These are phyloP conservation scores for Thecocarcelia acutangulata DNA, from an alignment of 2,888 invertebrate species.

Conservation along the genomic window DNA sequence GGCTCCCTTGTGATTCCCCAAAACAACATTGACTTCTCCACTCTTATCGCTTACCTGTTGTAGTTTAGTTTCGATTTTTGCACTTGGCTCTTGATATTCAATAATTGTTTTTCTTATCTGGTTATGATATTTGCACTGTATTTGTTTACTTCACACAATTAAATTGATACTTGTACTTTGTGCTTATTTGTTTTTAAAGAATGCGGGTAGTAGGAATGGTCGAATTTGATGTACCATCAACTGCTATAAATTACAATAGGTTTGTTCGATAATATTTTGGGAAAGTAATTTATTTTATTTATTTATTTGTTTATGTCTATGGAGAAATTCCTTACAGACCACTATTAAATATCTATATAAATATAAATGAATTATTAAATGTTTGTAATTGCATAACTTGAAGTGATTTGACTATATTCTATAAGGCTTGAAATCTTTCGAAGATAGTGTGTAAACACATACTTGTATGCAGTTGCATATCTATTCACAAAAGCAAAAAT, in stretches of 20 bases:
- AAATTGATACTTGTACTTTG: constrained; percentile 56
- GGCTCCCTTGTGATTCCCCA: neutral
- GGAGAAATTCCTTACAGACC: too few species aligned
- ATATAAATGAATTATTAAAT: too few species aligned
- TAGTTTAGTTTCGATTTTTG: neutral
- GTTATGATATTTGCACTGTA: neutral
- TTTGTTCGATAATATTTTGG: too few species aligned
- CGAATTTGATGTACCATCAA: neutral
- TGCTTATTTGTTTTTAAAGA: constrained; percentile 53
- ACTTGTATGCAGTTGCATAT: too few species aligned
- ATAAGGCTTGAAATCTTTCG: too few species aligned
- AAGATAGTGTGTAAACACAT: too few species aligned
- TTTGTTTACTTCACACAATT: constrained; percentile 44
- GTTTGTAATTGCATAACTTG: too few species aligned
- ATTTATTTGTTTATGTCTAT: too few species aligned
- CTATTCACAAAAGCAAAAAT: too few species aligned
- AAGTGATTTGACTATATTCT: too few species aligned
- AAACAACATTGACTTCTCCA: neutral
- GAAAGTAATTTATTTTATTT: neutral
- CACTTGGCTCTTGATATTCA: neutral
- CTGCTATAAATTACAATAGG: too few species aligned
- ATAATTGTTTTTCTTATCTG: constrained; percentile 45
- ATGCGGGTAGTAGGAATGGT: neutral
- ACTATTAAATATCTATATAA: too few species aligned
- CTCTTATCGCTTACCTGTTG: constrained; percentile 33